Percentiles rank a stretch among this genome's conserved stretches.
phyloP scores from a whole-genome alignment of 2,113 vertebrate species.

The Macrotus californicus region DNA sequence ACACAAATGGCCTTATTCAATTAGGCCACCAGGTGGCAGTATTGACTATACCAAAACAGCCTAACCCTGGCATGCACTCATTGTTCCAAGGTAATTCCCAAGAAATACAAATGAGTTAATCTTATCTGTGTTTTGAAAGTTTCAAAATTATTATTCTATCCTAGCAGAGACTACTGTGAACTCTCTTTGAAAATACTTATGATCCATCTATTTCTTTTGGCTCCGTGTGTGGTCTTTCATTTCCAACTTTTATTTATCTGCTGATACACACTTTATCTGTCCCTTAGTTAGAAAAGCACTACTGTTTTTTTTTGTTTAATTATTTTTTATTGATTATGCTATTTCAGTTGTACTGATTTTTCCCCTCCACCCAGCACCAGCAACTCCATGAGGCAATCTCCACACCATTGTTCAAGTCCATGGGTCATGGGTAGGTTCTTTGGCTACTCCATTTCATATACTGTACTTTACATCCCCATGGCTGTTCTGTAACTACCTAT shows the following conservation, averaged over 20 bases:
- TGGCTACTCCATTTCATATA: too few species aligned
- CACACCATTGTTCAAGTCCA: too few species aligned
- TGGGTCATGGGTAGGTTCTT: too few species aligned
- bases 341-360: too few species aligned
- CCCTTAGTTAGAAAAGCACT: background rate
- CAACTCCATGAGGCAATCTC: too few species aligned
- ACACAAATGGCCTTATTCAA: background rate
- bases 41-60: constrained; percentile 10
- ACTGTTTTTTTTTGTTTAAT: background rate
- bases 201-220: constrained; percentile 60
- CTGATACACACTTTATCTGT: constrained; percentile 19
- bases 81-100: constrained; percentile 57
- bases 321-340: too few species aligned
- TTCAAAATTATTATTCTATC: constrained; percentile 55
- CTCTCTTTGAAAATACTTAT: constrained; percentile 49
- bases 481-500: too few species aligned
- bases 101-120: constrained; percentile 68
- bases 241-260: background rate
- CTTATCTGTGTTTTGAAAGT: constrained; percentile 73
- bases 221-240: background rate
- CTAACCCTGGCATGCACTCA: background rate
- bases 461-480: too few species aligned
- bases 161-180: constrained; percentile 54
- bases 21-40: constrained; percentile 46
- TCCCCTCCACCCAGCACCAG: too few species aligned